Conservation (phyloP, 2,888 invertebrate genomes). For the Ametastegia equiseti region DNA sequence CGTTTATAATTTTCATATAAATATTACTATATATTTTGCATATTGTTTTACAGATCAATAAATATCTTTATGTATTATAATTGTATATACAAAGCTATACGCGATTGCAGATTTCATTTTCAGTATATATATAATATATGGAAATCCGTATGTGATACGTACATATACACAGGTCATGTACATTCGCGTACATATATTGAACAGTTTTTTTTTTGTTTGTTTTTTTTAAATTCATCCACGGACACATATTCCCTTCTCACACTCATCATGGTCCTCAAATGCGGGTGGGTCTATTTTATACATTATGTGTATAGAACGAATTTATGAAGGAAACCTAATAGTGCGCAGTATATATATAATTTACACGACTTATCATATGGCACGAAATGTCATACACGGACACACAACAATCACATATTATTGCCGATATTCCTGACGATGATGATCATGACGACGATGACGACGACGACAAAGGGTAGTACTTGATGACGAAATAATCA, state of each 20-base stretch:
- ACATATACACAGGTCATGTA: conserved; percentile 31
- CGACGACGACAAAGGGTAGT: no score
- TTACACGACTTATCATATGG: conserved; percentile 44
- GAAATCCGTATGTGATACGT: background rate
- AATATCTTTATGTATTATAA: conserved; percentile 68
- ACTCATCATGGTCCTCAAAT: no score
- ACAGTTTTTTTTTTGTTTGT: background rate
- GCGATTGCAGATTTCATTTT: conserved; percentile 18
- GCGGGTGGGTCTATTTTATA: no score
- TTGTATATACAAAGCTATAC: conserved; percentile 41
- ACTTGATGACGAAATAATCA: no score
- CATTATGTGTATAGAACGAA: no score
- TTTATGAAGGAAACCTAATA: background rate
- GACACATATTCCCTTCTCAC: background rate
- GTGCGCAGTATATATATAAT: conserved; percentile 1
- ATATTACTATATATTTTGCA: conserved; percentile 72
- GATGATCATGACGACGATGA: conserved; percentile 17
- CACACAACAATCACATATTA: conserved; percentile 43
- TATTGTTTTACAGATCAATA: conserved; percentile 74
- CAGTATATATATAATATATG: background rate
- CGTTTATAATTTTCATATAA: conserved; percentile 66
- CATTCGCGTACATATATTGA: background rate
- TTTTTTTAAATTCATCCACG: background rate
- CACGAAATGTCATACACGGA: conserved; percentile 47
- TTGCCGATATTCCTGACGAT: background rate